Conservation (phyloP, 2,113 vertebrate species). For the Cathartes aura region DNA sequence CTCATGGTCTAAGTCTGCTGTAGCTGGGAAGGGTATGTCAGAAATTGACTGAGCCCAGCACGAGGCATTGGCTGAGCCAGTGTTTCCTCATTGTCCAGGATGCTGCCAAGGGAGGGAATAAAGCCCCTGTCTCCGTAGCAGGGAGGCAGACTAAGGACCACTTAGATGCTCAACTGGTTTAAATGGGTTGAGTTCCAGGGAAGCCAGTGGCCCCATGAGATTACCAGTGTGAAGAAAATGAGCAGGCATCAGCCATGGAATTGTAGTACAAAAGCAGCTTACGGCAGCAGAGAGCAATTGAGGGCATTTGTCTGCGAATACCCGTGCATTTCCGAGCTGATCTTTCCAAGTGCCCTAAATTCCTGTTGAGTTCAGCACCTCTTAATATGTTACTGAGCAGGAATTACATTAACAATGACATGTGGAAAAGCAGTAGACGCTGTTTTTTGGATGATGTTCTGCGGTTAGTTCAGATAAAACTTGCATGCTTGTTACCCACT, state of each 20-base stretch:
- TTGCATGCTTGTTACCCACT: neutral
- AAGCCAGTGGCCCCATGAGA: neutral
- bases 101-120: neutral
- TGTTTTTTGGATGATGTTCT: neutral
- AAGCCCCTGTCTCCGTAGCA: neutral
- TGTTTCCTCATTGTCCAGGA: neutral
- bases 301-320: neutral
- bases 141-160: neutral
- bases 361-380: constrained; percentile 45
- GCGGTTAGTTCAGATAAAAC: neutral
- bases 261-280: constrained; percentile 43
- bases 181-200: neutral
- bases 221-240: neutral
- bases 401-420: constrained; percentile 8
- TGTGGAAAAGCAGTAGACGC: neutral
- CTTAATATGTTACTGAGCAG: constrained; percentile 8
- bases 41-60: neutral
- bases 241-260: neutral
- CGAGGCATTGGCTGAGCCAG: neutral
- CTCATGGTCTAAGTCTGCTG: neutral
- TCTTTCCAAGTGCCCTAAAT: constrained; percentile 52
- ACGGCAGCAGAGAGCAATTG: constrained; percentile 22
- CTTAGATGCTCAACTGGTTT: neutral
- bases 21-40: neutral
- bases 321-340: neutral